Evolutionary conservation across 2,113 vertebrate genomes (phyloP).

Genomic region (Ictalurus furcatus): DNA sequence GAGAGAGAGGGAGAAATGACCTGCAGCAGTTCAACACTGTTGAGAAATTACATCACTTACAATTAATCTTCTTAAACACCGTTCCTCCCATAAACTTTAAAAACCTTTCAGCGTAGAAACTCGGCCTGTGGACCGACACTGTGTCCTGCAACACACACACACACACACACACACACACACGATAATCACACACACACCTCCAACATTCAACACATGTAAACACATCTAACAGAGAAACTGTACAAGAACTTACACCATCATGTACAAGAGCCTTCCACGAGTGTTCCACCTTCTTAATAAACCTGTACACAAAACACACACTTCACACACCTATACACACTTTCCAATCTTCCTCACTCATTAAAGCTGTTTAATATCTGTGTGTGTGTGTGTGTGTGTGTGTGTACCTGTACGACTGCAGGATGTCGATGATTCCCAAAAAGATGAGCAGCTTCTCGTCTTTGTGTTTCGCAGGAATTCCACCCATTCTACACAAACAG

Average conservation of each 20-base stretch:
- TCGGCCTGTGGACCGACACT: slow-evolving; percentile 91
- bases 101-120: slow-evolving; percentile 93
- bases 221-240: background rate
- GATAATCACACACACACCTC: background rate
- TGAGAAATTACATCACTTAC: slow-evolving; percentile 69
- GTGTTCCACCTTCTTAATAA: slow-evolving; percentile 96
- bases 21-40: background rate
- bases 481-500: slow-evolving; percentile 81
- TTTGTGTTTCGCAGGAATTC: slow-evolving; percentile 94
- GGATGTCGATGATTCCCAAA: slow-evolving; percentile 95
- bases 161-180: background rate
- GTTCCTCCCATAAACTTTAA: slow-evolving; percentile 92
- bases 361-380: background rate
- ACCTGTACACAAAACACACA: slow-evolving; percentile 66
- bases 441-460: slow-evolving; percentile 92
- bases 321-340: background rate
- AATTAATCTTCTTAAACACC: slow-evolving; percentile 89
- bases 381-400: background rate
- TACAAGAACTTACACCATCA: slow-evolving; percentile 79
- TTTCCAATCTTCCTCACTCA: background rate
- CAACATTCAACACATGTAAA: background rate
- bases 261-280: slow-evolving; percentile 98
- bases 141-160: slow-evolving; percentile 76
- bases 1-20: background rate
- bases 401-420: slow-evolving; percentile 90